phyloP scores from a whole-genome alignment of 92 coral and sea anemone genomes.

The Phenganax stokvisi region DNA sequence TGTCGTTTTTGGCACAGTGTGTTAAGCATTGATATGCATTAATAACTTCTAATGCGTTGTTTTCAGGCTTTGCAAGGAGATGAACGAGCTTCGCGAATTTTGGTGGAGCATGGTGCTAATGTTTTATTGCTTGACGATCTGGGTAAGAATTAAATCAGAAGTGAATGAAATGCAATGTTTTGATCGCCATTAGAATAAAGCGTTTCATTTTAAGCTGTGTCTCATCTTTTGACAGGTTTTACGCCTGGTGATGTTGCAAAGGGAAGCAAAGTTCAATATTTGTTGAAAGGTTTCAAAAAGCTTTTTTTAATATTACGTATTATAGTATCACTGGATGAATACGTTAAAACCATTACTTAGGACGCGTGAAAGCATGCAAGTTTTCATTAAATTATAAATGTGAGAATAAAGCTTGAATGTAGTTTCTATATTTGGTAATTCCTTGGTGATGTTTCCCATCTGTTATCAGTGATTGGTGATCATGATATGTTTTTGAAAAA shows the following conservation, averaged over 20 bases:
- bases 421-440: too few species aligned
- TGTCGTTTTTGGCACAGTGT: too few species aligned
- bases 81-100: conserved; percentile 54
- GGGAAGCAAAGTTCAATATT: conserved; percentile 52
- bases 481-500: too few species aligned
- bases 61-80: conserved; percentile 83
- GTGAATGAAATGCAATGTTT: background rate
- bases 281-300: conserved; percentile 57
- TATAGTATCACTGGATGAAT: background rate
- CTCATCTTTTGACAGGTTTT: conserved; percentile 40
- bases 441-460: too few species aligned
- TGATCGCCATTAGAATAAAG: background rate
- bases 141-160: conserved; percentile 46
- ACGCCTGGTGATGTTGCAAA: conserved; percentile 79
- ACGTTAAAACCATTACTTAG: too few species aligned
- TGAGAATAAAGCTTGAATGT: too few species aligned
- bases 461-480: too few species aligned
- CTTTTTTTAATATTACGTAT: background rate
- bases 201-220: background rate
- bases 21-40: too few species aligned
- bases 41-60: background rate
- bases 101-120: conserved; percentile 83
- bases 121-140: conserved; percentile 80
- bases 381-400: too few species aligned
- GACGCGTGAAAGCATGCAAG: too few species aligned